phyloP scores from a whole-genome alignment of 2,113 vertebrate genomes.

The Pseudorectes ferrugineus region DNA sequence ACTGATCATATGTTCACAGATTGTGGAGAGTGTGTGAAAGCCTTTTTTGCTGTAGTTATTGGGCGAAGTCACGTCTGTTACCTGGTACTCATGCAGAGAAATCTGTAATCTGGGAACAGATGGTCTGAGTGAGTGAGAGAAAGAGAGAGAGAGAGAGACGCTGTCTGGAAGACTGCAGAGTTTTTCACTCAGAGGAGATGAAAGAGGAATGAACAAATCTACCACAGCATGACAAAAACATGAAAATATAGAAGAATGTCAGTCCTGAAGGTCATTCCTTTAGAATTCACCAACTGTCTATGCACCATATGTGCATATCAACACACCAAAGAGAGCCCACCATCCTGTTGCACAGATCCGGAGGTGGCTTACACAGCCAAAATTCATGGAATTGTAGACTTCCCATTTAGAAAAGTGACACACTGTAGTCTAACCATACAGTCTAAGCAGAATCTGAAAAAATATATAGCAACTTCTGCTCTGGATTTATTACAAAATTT shows the following conservation, averaged over 20 bases:
- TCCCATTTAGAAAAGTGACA: not conserved
- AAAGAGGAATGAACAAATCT: conserved; percentile 51
- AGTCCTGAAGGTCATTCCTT: conserved; percentile 51
- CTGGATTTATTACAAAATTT: not conserved
- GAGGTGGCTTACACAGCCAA: not conserved
- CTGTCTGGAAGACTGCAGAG: conserved; percentile 45
- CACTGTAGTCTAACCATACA: not conserved
- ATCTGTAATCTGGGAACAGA: conserved; percentile 67
- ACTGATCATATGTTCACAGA: conserved; percentile 73
- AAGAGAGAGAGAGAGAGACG: conserved; percentile 24
- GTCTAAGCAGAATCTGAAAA: not conserved
- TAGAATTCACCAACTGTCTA: conserved; percentile 38
- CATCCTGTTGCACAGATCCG: not conserved
- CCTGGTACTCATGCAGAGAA: conserved; percentile 67
- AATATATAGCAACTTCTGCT: not conserved
- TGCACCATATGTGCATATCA: not conserved
- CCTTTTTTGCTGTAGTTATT: conserved; percentile 60
- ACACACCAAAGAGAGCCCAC: not conserved
- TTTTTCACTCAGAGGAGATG: conserved; percentile 9
- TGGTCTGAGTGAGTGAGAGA: conserved; percentile 53
- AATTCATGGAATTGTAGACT: not conserved
- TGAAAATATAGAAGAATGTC: conserved; percentile 47
- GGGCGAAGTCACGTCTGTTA: conserved; percentile 62
- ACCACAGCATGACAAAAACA: conserved; percentile 45
- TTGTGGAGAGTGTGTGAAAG: conserved; percentile 56